These are phyloP conservation scores for Drosophila lacteicornis DNA, from an alignment of 1,140 invertebrate species.

Conservation along the genomic window DNA sequence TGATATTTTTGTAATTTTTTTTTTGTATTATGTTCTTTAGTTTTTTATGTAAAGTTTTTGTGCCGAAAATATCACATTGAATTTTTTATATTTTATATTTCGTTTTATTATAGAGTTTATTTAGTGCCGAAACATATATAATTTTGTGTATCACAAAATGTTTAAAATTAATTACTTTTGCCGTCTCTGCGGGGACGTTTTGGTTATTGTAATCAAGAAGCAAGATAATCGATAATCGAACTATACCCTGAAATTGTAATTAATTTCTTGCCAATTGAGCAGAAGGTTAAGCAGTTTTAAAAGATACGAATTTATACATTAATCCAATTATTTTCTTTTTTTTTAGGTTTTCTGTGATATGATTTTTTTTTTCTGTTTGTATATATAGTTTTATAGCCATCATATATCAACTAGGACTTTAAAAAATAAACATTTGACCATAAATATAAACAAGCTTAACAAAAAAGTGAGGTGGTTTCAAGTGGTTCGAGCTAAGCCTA, in stretches of 20 bases:
- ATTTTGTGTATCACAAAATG: slow-evolving; percentile 85
- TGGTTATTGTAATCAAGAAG: slow-evolving; percentile 42
- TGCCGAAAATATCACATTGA: slow-evolving; percentile 84
- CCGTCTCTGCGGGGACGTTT: slow-evolving; percentile 53
- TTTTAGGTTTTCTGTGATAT: slow-evolving; percentile 62
- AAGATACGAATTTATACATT: slow-evolving; percentile 26
- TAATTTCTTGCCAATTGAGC: slow-evolving; percentile 29
- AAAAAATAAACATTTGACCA: slow-evolving; percentile 62
- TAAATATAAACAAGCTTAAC: slow-evolving; percentile 68
- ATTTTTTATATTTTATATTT: slow-evolving; percentile 55
- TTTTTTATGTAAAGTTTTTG: slow-evolving; percentile 75
- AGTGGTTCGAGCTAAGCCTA: slow-evolving; percentile 74
- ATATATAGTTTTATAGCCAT: slow-evolving; percentile 16
- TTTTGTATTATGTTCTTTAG: slow-evolving; percentile 31
- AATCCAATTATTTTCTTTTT: slow-evolving; percentile 27
- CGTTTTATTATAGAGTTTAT: slow-evolving; percentile 40
- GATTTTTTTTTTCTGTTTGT: slow-evolving; percentile 29
- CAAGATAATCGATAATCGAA: slow-evolving; percentile 18
- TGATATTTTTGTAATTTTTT: slow-evolving; percentile 37
- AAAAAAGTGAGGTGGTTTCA: slow-evolving; percentile 79
- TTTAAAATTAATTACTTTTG: slow-evolving; percentile 78
- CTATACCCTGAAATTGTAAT: slow-evolving; percentile 26
- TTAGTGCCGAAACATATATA: slow-evolving; percentile 67
- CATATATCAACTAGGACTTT: slow-evolving; percentile 27
- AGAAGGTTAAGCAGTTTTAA: slow-evolving; percentile 38